These are phyloP conservation scores for Trichogramma evanescens DNA, from an alignment of 2,888 invertebrate species.

Conservation along the genomic window DNA sequence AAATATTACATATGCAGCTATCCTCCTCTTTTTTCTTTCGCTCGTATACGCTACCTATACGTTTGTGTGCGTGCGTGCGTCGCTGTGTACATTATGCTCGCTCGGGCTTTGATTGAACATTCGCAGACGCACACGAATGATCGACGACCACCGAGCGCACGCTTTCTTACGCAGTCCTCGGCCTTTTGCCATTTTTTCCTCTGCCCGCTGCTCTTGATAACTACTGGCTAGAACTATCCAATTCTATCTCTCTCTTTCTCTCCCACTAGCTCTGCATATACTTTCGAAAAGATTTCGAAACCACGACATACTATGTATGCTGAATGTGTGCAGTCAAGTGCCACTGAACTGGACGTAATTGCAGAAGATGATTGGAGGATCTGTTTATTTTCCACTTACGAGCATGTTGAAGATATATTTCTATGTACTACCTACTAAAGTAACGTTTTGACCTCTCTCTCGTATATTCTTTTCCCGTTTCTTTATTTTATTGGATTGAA, in stretches of 20 bases:
- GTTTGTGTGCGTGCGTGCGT: neutral
- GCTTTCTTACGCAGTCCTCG: neutral
- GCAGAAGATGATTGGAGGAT: no score
- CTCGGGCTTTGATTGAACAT: slow-evolving; percentile 2
- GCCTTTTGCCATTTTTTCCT: neutral
- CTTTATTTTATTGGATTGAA: no score
- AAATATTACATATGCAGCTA: neutral
- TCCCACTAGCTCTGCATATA: neutral
- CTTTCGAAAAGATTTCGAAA: slow-evolving; percentile 9
- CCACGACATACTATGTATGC: neutral
- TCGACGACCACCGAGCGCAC: slow-evolving; percentile 7
- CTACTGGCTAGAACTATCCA: no score
- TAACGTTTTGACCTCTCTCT: no score
- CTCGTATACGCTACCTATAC: neutral
- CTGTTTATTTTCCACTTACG: no score
- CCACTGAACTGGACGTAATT: no score
- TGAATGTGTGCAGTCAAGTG: no score
- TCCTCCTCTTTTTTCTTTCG: neutral
- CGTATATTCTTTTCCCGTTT: no score
- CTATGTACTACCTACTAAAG: no score
- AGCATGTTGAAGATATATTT: no score
- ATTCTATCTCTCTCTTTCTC: neutral
- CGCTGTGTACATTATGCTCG: neutral
- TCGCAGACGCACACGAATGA: neutral
- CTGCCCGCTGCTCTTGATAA: neutral